These are phyloP conservation scores for Lamellibrachia columna DNA, from an alignment of 2,888 invertebrate genomes.

Conservation along the genomic window DNA sequence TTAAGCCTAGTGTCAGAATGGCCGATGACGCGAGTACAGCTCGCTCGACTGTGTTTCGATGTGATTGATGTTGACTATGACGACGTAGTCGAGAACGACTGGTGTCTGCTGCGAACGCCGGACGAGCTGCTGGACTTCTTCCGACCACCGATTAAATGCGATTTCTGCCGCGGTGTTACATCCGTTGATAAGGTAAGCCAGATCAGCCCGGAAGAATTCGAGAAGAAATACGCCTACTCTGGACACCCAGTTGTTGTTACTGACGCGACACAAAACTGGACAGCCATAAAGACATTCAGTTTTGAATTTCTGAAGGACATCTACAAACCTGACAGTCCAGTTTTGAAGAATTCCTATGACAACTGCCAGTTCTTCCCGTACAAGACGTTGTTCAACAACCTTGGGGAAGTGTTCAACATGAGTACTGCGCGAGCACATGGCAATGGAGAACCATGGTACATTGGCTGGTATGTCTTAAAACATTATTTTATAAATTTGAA, in stretches of 20 bases:
- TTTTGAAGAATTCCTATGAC: constrained; percentile 47
- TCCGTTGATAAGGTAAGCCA: constrained; percentile 75
- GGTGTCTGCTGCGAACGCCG: constrained; percentile 49
- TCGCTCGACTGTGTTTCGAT: constrained; percentile 24
- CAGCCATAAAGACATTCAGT: constrained; percentile 79
- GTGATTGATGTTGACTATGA: not conserved
- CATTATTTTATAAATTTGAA: not conserved
- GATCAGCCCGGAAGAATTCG: constrained; percentile 77
- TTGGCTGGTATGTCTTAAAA: constrained; percentile 73
- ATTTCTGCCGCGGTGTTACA: constrained; percentile 77
- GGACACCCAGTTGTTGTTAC: constrained; percentile 85
- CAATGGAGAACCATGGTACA: constrained; percentile 76
- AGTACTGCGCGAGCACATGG: constrained; percentile 75
- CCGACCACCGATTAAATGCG: constrained; percentile 83
- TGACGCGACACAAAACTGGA: constrained; percentile 85
- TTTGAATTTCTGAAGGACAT: constrained; percentile 78
- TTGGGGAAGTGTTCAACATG: constrained; percentile 87
- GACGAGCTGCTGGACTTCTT: constrained; percentile 67
- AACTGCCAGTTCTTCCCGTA: constrained; percentile 94
- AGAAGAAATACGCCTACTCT: constrained; percentile 78
- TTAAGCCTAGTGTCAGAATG: constrained; percentile 28
- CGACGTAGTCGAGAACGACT: constrained; percentile 38
- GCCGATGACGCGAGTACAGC: constrained; percentile 26
- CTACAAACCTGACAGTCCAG: constrained; percentile 70
- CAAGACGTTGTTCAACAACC: constrained; percentile 80